phyloP scores from a whole-genome alignment of 2,888 invertebrate species.

The Nephrotoma guestfalica region DNA sequence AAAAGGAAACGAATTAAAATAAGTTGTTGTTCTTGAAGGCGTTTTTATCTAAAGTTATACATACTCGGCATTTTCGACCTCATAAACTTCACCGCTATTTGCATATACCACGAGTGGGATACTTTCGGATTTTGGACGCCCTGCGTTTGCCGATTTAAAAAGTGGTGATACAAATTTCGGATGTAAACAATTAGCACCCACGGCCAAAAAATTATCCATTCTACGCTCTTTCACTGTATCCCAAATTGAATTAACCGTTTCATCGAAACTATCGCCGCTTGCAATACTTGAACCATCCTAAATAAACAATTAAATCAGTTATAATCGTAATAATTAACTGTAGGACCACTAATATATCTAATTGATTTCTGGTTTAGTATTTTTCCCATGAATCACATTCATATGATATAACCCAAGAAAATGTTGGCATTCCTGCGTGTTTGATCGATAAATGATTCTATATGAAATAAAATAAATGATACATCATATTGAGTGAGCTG shows the following conservation, averaged over 20 bases:
- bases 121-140: slow-evolving; percentile 27
- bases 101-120: slow-evolving; percentile 81
- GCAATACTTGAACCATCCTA: slow-evolving; percentile 47
- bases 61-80: slow-evolving; percentile 19
- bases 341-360: neutral
- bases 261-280: slow-evolving; percentile 66
- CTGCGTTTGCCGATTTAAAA: slow-evolving; percentile 39
- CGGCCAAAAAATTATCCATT: slow-evolving; percentile 53
- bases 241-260: slow-evolving; percentile 56
- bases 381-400: neutral
- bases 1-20: neutral
- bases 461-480: no score
- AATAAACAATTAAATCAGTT: neutral
- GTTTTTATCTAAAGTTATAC: neutral
- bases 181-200: slow-evolving; percentile 80
- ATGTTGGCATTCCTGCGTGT: neutral
- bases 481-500: neutral
- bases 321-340: neutral
- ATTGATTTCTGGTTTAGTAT: neutral
- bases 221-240: slow-evolving; percentile 43
- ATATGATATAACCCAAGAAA: neutral
- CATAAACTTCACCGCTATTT: slow-evolving; percentile 56
- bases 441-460: neutral
- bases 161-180: slow-evolving; percentile 49
- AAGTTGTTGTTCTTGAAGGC: neutral